Conservation (phyloP, 2,113 vertebrate genomes). For the Charadrius vociferus region DNA sequence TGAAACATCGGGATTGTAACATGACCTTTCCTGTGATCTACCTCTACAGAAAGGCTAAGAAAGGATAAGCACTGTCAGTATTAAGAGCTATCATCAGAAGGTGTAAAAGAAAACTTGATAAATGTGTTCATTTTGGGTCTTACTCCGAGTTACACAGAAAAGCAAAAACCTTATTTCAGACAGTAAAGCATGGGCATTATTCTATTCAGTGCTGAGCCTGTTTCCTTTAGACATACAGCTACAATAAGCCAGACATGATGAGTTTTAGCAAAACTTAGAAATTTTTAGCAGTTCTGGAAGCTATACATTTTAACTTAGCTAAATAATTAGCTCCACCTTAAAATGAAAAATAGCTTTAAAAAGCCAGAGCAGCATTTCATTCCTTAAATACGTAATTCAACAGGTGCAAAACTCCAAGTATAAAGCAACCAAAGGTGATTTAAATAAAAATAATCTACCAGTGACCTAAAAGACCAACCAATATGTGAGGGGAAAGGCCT, state of each 20-base stretch:
- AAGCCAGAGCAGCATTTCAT: background rate
- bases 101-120: background rate
- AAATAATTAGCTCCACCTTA: background rate
- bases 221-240: background rate
- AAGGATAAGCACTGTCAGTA: background rate
- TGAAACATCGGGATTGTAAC: background rate
- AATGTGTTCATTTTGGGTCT: background rate
- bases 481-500: background rate
- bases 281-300: conserved; percentile 4
- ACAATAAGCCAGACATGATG: background rate
- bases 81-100: background rate
- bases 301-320: background rate
- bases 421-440: background rate
- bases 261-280: background rate
- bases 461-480: background rate
- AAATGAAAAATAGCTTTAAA: background rate
- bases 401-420: background rate
- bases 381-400: background rate
- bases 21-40: background rate
- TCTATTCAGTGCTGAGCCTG: background rate
- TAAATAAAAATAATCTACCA: background rate
- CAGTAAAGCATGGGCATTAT: background rate
- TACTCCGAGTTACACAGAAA: background rate
- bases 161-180: background rate
- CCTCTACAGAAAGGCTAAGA: background rate